phyloP scores from a whole-genome alignment of 2,113 vertebrate species.

The Nerophis lumbriciformis region DNA sequence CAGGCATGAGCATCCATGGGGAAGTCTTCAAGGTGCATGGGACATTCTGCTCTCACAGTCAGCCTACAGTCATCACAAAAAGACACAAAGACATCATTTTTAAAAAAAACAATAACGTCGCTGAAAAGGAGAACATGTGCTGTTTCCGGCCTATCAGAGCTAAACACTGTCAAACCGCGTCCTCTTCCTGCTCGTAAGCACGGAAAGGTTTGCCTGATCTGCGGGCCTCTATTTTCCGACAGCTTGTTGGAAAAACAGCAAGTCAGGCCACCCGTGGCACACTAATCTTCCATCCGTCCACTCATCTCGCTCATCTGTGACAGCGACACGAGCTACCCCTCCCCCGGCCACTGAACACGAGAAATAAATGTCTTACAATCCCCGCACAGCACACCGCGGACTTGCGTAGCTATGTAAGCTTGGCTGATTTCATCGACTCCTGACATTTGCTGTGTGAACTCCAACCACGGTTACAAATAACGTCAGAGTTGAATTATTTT shows the following conservation, averaged over 20 bases:
- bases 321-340: constrained; percentile 52
- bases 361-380: constrained; percentile 55
- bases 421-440: background rate
- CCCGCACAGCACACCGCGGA: constrained; percentile 16
- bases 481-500: background rate
- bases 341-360: constrained; percentile 55
- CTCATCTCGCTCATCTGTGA: constrained; percentile 64
- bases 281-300: constrained; percentile 66
- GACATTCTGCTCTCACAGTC: constrained; percentile 78
- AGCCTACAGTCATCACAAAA: constrained; percentile 55
- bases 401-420: constrained; percentile 21
- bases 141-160: constrained; percentile 1
- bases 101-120: background rate
- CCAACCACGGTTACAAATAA: background rate
- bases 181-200: constrained; percentile 14
- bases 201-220: constrained; percentile 37
- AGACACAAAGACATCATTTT: constrained; percentile 12
- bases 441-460: no score
- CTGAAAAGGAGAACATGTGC: constrained; percentile 2
- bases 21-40: constrained; percentile 81
- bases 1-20: constrained; percentile 81
- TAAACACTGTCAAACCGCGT: constrained; percentile 23
- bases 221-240: constrained; percentile 52
- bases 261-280: constrained; percentile 52
- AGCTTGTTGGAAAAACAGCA: constrained; percentile 60